Evolutionary conservation across 2,888 invertebrate genomes (phyloP).

Genomic region (Vannuccia rotundouncinata): DNA sequence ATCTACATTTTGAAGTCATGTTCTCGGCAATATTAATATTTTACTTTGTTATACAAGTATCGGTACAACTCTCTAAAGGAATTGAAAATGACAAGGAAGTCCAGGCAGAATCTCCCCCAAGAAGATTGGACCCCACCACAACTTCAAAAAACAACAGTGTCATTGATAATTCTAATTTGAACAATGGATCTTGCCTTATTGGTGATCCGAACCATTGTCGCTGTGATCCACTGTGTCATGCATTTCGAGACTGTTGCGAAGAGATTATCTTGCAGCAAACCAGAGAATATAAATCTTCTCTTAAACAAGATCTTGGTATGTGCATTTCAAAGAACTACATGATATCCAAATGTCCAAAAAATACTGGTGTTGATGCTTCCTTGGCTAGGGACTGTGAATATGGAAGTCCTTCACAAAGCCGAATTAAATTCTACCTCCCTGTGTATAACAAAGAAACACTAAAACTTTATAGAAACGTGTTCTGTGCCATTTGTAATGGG

Average conservation of each 20-base stretch:
- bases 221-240: not conserved
- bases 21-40: too few species aligned
- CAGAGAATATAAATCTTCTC: not conserved
- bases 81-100: too few species aligned
- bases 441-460: not conserved
- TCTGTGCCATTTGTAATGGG: not conserved
- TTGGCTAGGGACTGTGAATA: not conserved
- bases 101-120: too few species aligned
- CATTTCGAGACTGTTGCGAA: not conserved
- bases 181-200: not conserved
- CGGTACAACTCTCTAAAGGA: too few species aligned
- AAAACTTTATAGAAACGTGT: not conserved
- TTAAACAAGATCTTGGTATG: not conserved
- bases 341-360: not conserved
- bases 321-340: not conserved
- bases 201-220: not conserved
- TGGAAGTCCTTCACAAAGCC: not conserved
- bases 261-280: too few species aligned
- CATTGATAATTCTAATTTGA: too few species aligned
- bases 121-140: too few species aligned
- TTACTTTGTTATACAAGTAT: too few species aligned
- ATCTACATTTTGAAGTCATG: too few species aligned
- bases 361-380: not conserved
- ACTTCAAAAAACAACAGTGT: too few species aligned
- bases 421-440: not conserved